Base-by-base conservation (phyloP, 1,140 invertebrate genomes). In the Acromyrmex heyeri region DNA sequence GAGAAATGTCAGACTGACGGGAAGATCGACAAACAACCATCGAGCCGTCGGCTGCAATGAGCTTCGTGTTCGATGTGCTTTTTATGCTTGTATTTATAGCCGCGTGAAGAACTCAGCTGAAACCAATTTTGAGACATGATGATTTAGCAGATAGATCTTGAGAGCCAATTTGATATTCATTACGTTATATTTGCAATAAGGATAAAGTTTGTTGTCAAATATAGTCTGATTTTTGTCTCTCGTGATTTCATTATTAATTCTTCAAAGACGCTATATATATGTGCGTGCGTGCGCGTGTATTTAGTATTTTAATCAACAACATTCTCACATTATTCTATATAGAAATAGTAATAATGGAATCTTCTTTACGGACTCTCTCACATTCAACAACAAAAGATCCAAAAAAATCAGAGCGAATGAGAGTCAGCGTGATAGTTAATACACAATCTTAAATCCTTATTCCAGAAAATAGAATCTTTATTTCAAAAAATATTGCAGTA, bases 11-110 rank as follows among this genome's bases (percentile, higher is more conserved):
- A 73, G 38, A 61, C 38, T 48, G 79, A 73, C 53, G 53, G 24
- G 21, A 73, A 73, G 79, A 83, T 83, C 55, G 79, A 62, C 69
- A 83, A 83, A 83, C 65, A 75, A 83, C 79, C 27, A 83, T 70
- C 38, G 69, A 75, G 12, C 24, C 24, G 59, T 78, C 55, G 69
- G n/a, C 57, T 83, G 55, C 57, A 83, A 8, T 18, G 55, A 44
- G 4, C 0, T 44, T 44, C 8, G 38, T 18, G 69, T 73, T 83
- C 18, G 5, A 82, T 24, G 24, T 73, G 67, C 44, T 82, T 82
- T 44, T 50, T 30, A n/a, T 34, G 30, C 0, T 1, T 4, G 10
- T 67, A 67, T 67, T 67, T 67, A 67, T 67, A 67, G 64, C 34
- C 34, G 12, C 34, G 64, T 48, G 38, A 67, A 67, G 34, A 67